Base-by-base conservation (phyloP, 2,113 vertebrate genomes). In the Neodon shergylaensis region DNA sequence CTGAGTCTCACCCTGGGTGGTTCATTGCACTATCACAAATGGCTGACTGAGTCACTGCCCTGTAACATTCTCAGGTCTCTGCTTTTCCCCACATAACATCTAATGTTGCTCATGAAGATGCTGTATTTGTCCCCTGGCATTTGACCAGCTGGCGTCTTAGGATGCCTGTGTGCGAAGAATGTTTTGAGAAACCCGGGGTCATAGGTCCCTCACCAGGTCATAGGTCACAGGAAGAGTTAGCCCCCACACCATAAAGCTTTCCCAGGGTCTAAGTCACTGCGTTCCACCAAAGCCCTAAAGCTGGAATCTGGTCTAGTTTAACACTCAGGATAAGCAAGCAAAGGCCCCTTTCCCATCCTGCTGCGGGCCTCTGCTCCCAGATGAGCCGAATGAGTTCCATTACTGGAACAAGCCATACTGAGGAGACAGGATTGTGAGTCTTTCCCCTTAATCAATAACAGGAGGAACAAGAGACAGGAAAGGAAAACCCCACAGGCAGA, bases 21-120 rank as follows among this genome's bases (percentile, higher is more conserved):
- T 85, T 96, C 92, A 96, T 77, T 95, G 74, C 77, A 81, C 90
- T 92, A 97, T 70, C 94, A 94, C 52, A 83, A 91, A 44, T 63
- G 95, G 93, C 70, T 97, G 95, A 97, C 89, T 96, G 72, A 90
- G 96, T 94, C 92, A 97, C 68, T 95, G 68, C 26, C 86, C 84
- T 88, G 58, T 96, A 96, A 96, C 63, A 73, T 61, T 94, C 97
- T 97, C 96, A 97, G 85, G 70, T 73, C 87, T 73, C 22, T 44
- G 70, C 17, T 73, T 66, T 63, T 19, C 81, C 68, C 78, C 42
- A 88, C 4, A 36, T 14, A 92, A 47, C 72, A 95, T 39, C 81
- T 65, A 86, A 88, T 77, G 96, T 11, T 83, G 63, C 96, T 97
- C 79, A 90, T 92, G 88, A 77, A 97, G 77, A 84, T 70, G 42